Percentiles rank a stretch among this genome's conserved stretches.
Conservation (phyloP, 1,140 invertebrate genomes). For the Lanistes nyassanus region DNA sequence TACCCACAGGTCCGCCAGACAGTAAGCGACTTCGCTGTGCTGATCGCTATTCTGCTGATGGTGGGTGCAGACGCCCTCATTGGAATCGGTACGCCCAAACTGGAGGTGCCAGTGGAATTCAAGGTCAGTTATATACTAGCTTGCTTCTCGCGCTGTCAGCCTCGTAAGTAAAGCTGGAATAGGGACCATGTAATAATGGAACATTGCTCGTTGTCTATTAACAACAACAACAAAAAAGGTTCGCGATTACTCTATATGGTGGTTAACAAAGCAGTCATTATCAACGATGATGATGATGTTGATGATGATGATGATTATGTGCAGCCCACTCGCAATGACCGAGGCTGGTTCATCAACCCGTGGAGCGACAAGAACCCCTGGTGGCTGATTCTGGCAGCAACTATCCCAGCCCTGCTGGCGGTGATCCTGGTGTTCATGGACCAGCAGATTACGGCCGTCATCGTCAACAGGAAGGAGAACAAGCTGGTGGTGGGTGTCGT, state of each 20-base stretch:
- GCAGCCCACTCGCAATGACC: constrained; percentile 45
- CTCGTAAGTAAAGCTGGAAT: too few relatives aligned
- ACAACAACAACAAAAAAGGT: too few relatives aligned
- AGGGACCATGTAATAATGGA: too few relatives aligned
- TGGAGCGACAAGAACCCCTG: constrained; percentile 85
- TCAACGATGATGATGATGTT: too few relatives aligned
- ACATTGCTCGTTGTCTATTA: too few relatives aligned
- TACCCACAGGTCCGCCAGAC: constrained; percentile 79
- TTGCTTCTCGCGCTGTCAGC: too few relatives aligned
- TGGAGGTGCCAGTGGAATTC: constrained; percentile 79
- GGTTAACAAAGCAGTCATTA: too few relatives aligned
- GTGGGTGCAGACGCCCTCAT: constrained; percentile 83
- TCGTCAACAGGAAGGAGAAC: constrained; percentile 97
- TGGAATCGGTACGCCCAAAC: constrained; percentile 86
- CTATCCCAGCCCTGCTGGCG: constrained; percentile 90
- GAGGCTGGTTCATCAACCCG: constrained; percentile 89
- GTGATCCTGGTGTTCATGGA: constrained; percentile 99
- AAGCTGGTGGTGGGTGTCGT: constrained; percentile 70
- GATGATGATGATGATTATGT: too few relatives aligned
- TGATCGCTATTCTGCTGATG: constrained; percentile 96
- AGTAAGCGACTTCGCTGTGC: constrained; percentile 96
- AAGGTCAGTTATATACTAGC: constrained; percentile 51
- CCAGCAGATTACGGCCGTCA: constrained; percentile 95
- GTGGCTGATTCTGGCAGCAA: constrained; percentile 76
- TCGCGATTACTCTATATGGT: too few relatives aligned